These are phyloP conservation scores for Ctenomys sociabilis DNA, from an alignment of 2,113 vertebrate genomes.

Conservation along the genomic window DNA sequence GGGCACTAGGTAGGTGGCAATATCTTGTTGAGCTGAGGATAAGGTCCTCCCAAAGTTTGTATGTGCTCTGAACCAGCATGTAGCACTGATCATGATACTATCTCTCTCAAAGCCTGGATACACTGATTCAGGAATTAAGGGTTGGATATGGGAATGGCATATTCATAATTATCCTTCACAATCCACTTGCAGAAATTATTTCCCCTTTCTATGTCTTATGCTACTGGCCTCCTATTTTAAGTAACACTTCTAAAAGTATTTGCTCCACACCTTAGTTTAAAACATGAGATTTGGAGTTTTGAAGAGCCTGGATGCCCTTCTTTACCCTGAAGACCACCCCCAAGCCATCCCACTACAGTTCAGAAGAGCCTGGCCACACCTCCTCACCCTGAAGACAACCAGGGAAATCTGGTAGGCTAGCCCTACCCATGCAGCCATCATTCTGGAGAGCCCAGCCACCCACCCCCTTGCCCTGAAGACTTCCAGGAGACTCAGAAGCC, in stretches of 20 bases:
- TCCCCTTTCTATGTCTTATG: neutral
- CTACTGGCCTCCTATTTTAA: neutral
- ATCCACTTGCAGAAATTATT: neutral
- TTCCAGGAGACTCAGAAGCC: too few species aligned
- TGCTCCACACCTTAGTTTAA: neutral
- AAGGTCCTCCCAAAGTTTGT: neutral
- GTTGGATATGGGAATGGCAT: neutral
- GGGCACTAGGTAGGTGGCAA: neutral
- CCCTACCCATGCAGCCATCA: too few species aligned
- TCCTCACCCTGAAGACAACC: too few species aligned
- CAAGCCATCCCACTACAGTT: too few species aligned
- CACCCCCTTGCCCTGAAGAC: too few species aligned
- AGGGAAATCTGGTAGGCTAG: too few species aligned
- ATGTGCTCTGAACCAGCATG: neutral
- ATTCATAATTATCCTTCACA: too few species aligned
- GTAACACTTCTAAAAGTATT: neutral
- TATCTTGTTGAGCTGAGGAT: neutral
- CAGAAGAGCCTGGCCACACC: too few species aligned
- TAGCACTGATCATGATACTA: neutral
- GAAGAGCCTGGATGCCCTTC: too few species aligned
- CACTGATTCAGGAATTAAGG: neutral
- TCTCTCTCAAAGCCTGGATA: neutral
- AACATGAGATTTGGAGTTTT: neutral
- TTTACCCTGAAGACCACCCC: too few species aligned
- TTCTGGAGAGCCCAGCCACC: too few species aligned